Evolutionary conservation across 92 coral and sea anemone species (phyloP), one percentile per base, ranked within the genome.

Genomic region (Bergia sp.): DNA sequence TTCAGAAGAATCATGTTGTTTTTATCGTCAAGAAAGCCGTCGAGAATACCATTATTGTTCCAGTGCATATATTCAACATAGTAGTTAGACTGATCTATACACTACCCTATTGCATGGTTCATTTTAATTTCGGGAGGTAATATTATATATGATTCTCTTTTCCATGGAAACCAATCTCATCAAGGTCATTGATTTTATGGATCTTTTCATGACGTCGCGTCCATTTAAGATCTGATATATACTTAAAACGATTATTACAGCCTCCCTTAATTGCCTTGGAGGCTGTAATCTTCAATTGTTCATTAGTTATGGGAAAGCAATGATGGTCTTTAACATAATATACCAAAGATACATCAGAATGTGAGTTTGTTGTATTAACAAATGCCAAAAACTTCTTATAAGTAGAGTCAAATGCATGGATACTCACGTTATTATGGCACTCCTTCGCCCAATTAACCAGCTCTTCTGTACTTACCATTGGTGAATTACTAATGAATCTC

Each of bases 191-290:
- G 0, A 92, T 50, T 86, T 86, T 86, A 0, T 15, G 50, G 16
- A 89, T 40, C 37, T 81, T 85, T 37, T 92, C 92, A 49, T 92
- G 90, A 0, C 92, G 58, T 73, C 86, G 53, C 0, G 89, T 39
- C 90, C 94, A 92, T 86, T 89, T 92, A 12, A 92, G 67, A 3
- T 92, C 90, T 2, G 85, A 3, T 89, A 92, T 89, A 23, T 89
- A 44, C 65, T 86, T 86, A 16, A 89, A 39, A 13, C 89, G 77
- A 45, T 89, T 12, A 12, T 86, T 41, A 58, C 88, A 89, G 0
- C 92, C 94, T 1, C 94, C 92, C 18, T 86, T 89, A 45, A 89
- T 92, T 36, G 90, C 92, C 20, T 92, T 89, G 3, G 79, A 8
- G 0, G 94, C 94, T 0, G 55, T n/a, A 1, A 89, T 3, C 85